phyloP scores from a whole-genome alignment of 2,797 vertebrate genomes.

The Acanthurus tractus region DNA sequence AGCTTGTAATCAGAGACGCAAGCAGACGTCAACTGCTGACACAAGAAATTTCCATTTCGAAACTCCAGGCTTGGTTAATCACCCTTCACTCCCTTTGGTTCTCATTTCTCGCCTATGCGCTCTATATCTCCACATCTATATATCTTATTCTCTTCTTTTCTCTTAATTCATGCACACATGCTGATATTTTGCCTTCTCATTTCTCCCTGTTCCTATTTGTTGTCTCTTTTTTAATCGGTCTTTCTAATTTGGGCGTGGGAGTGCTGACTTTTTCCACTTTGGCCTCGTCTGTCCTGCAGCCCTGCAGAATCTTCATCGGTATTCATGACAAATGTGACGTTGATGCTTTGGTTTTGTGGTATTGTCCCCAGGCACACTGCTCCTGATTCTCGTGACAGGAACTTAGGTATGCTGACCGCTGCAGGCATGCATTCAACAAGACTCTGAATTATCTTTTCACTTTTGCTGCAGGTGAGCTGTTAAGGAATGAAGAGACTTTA shows the following conservation, averaged over 20 bases:
- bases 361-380: not conserved
- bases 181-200: not conserved
- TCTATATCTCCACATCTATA: not conserved
- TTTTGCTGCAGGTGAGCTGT: constrained; percentile 46
- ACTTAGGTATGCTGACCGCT: constrained; percentile 31
- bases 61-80: constrained; percentile 42
- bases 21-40: constrained; percentile 59
- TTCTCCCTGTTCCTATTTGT: constrained; percentile 1
- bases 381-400: constrained; percentile 27
- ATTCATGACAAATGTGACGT: constrained; percentile 56
- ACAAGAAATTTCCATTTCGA: constrained; percentile 63
- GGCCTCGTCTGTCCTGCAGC: not conserved
- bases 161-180: constrained; percentile 2
- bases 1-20: constrained; percentile 61
- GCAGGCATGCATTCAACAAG: not conserved
- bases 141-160: not conserved
- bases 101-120: not conserved
- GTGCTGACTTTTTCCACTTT: constrained; percentile 1
- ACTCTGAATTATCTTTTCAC: constrained; percentile 26
- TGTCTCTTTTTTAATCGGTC: constrained; percentile 20
- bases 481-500: constrained; percentile 16
- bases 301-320: constrained; percentile 32
- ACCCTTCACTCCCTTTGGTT: constrained; percentile 23
- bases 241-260: constrained; percentile 13
- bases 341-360: constrained; percentile 28